Base-by-base conservation (phyloP, 2,797 vertebrate species). In the Clarias laeviceps region DNA sequence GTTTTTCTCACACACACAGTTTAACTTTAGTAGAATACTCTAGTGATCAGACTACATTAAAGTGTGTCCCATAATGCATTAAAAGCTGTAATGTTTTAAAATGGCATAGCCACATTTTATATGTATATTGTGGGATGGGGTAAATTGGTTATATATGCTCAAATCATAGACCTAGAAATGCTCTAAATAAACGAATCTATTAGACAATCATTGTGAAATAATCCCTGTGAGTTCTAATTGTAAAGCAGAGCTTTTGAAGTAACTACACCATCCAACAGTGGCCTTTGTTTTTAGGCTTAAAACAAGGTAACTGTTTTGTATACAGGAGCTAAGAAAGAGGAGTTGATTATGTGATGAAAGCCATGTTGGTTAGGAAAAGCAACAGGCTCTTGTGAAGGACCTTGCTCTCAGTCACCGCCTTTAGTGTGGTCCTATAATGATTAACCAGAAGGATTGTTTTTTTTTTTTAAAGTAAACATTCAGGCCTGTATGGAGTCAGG, bases 371-470 rank as follows among this genome's bases (percentile, higher is more conserved):
- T 50, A 45, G 34, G 3, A 61, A 59, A 70, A 34, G 29, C 22
- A n/a, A 69, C 22, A 18, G n/a, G 59, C 70, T 64, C 64, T 32
- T 64, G 3, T 78, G 14, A 72, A 54, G 65, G 74, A 15, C 29
- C 3, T 29, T 62, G 72, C n/a, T 62, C 64, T 68, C 17, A 37
- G 69, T 3, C 61, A 24, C 29, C 14, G 3, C 61, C 66, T 69
- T n/a, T 61, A 68, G 29, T 85, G 64, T 62, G 83, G 85, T 74
- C 81, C 40, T 18, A 80, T 86, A 88, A 90, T 88, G 61, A 88
- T 88, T 88, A 87, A 73, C 76, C 76, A 76, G 15, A 8, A 5
- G 1, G 17, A 45, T 24, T 61, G 37, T 57, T 64, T 64, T 72
- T 82, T 64, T 72, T 82, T 87, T 27, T 12, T 45, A 84, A 85